Evolutionary conservation across 1,140 invertebrate species (phyloP).

Genomic region (Mamestra configurata): DNA sequence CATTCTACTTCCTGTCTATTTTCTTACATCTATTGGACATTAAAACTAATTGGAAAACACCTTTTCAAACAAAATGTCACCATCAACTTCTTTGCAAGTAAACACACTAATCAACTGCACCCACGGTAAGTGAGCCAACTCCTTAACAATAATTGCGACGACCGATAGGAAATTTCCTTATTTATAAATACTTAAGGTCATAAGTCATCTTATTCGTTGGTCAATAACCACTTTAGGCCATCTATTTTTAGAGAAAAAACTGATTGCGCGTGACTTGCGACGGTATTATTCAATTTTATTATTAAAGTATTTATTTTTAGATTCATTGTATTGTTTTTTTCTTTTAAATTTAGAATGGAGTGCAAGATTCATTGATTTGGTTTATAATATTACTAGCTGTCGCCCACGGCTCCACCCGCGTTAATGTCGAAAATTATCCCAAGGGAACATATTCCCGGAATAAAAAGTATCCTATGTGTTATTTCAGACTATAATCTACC

Average conservation of each 20-base stretch:
- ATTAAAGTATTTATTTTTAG: neutral
- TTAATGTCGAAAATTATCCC: too few species aligned
- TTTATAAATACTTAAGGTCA: constrained; percentile 20
- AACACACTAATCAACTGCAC: neutral
- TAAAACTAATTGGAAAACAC: too few species aligned
- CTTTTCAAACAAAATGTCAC: neutral
- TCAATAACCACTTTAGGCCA: constrained; percentile 1
- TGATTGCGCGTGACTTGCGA: neutral
- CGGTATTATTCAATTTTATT: constrained; percentile 9
- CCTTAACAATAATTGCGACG: neutral
- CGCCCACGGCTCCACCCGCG: too few species aligned
- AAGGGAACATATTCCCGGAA: too few species aligned
- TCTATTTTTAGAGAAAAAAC: constrained; percentile 18
- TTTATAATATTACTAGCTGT: too few species aligned
- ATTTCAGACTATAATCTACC: too few species aligned
- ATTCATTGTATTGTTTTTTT: neutral
- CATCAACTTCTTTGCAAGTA: neutral
- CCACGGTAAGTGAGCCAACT: constrained; percentile 1
- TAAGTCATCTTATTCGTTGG: neutral
- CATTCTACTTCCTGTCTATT: too few species aligned
- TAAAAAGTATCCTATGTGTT: too few species aligned
- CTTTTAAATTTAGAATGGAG: constrained; percentile 8
- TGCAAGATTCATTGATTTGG: constrained; percentile 4
- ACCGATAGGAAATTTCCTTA: constrained; percentile 29
- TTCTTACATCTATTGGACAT: too few species aligned